phyloP scores from a whole-genome alignment of 2,888 invertebrate species.

The Aelia acuminata region DNA sequence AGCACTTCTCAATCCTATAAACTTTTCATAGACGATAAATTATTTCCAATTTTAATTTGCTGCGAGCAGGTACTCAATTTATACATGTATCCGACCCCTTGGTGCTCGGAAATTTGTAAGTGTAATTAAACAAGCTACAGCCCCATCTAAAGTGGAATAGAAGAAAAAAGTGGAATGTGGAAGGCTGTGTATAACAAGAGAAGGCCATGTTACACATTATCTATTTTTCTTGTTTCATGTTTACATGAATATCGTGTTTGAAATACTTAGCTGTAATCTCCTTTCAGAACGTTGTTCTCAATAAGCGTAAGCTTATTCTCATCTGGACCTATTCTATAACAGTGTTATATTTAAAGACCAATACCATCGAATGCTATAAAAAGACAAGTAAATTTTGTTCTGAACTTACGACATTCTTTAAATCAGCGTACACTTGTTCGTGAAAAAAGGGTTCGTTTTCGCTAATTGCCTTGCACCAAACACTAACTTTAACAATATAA shows the following conservation, averaged over 20 bases:
- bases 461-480: too few relatives aligned
- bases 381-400: too few relatives aligned
- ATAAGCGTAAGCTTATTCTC: neutral
- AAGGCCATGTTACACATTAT: neutral
- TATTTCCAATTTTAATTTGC: neutral
- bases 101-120: neutral
- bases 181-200: neutral
- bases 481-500: too few relatives aligned
- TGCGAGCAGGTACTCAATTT: neutral
- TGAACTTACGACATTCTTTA: too few relatives aligned
- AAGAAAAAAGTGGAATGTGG: neutral
- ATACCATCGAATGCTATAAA: too few relatives aligned
- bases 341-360: too few relatives aligned
- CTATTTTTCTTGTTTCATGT: neutral
- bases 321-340: too few relatives aligned
- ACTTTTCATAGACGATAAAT: neutral
- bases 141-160: neutral
- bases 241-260: neutral
- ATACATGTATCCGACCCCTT: neutral
- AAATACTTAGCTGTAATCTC: neutral
- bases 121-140: neutral
- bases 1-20: neutral
- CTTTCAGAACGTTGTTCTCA: neutral
- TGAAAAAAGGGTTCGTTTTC: too few relatives aligned
- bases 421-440: too few relatives aligned